phyloP scores from a whole-genome alignment of 2,888 invertebrate genomes.

The Alcis repandata region DNA sequence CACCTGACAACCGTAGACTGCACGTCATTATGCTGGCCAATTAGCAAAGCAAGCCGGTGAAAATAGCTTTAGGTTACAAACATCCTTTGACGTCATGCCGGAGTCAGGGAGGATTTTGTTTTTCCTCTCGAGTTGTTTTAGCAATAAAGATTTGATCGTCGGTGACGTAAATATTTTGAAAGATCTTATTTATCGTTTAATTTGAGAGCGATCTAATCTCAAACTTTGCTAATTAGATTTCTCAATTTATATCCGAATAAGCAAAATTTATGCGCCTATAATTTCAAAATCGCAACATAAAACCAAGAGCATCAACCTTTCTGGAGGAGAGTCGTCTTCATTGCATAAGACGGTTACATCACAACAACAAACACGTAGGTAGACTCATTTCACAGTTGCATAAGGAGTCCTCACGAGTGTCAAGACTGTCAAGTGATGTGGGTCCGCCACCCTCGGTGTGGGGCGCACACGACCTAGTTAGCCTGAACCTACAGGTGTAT shows the following conservation, averaged over 20 bases:
- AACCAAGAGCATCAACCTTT: neutral
- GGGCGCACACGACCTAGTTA: constrained; percentile 24
- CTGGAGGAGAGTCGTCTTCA: constrained; percentile 4
- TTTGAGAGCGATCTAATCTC: constrained; percentile 1
- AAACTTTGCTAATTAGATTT: neutral
- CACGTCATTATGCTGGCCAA: constrained; percentile 47
- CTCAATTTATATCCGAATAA: neutral
- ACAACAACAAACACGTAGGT: neutral
- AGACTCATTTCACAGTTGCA: constrained; percentile 13
- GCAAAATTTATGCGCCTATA: neutral
- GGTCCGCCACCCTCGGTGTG: constrained; percentile 15
- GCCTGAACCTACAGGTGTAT: too few relatives aligned
- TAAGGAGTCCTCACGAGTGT: constrained; percentile 20
- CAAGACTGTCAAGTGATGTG: constrained; percentile 24
- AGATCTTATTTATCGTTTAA: neutral
- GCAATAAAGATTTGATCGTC: constrained; percentile 37
- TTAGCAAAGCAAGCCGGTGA: constrained; percentile 52
- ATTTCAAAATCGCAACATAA: neutral
- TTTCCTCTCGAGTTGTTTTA: constrained; percentile 9
- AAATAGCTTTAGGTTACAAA: constrained; percentile 60
- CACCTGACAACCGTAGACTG: constrained; percentile 10
- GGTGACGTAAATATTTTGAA: constrained; percentile 26
- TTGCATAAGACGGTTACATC: constrained; percentile 19
- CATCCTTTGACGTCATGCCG: constrained; percentile 67
- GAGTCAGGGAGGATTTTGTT: constrained; percentile 26